Base-by-base conservation (phyloP, 2,797 vertebrate species). In the Pteropus rufus region DNA sequence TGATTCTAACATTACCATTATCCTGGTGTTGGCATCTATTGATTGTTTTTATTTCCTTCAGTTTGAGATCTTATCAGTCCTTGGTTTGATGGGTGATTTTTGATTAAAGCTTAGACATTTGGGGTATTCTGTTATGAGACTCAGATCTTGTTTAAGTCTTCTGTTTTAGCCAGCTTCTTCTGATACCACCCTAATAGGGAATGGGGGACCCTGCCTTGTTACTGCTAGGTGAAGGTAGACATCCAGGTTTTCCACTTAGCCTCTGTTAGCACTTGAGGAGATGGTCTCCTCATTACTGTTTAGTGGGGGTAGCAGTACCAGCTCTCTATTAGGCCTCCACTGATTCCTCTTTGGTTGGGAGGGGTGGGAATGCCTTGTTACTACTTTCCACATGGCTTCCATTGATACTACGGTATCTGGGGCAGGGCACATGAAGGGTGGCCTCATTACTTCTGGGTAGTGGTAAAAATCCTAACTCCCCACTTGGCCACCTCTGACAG, bases 351-450 rank as follows among this genome's bases (percentile, higher is more conserved):
- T 56, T 67, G 24, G 16, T 56, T 72, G 36, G 16, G 2, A 73
- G 5, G 23, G 15, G 14, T 41, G 18, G 49, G n/a, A 39, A 19
- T 83, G 19, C 6, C 14, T 21, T 23, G 1, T 82, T 82, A 56
- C 44, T 49, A 72, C n/a, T 76, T 24, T 23, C 41, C 36, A 24
- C 5, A 4, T 65, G 34, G 15, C 62, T 88, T 54, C 60, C 39
- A 39, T 9, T 67, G 34, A 65, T 4, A n/a, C 44, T 11, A 10
- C 4, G n/a, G 39, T 10, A 49, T 49, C 46, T 49, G 46, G 15
- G 44, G 26, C 19, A 7, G 34, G 29, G 34, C 19, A 0, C 1
- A 16, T 26, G 7, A 39, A n/a, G 3, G 6, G 3, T 36, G 31
- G 10, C 21, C 58, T 93, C 36, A 8, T 29, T 70, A 18, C 31